Conservation (phyloP, 2,888 invertebrate genomes). For the Agriopis aurantiaria region DNA sequence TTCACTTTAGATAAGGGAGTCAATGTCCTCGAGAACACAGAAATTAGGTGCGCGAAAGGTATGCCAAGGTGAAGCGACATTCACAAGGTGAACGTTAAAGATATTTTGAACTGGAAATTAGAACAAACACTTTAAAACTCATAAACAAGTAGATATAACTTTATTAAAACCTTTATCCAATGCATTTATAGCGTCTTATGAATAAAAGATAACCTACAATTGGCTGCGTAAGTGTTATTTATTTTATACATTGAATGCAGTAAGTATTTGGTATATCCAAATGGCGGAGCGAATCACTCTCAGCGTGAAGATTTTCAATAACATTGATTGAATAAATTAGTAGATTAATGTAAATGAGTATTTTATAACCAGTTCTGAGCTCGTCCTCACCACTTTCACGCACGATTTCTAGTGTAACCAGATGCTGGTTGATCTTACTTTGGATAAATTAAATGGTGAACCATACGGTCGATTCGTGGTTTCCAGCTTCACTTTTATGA, state of each 20-base stretch:
- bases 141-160: slow-evolving; percentile 28
- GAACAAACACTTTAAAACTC: slow-evolving; percentile 37
- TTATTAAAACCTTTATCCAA: neutral
- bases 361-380: slow-evolving; percentile 70
- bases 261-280: slow-evolving; percentile 17
- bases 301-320: slow-evolving; percentile 48
- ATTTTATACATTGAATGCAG: neutral
- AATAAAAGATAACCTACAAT: slow-evolving; percentile 4
- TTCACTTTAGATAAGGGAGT: slow-evolving; percentile 62
- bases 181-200: neutral
- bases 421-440: slow-evolving; percentile 60
- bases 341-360: slow-evolving; percentile 69
- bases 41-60: slow-evolving; percentile 69
- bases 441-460: slow-evolving; percentile 54
- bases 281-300: slow-evolving; percentile 45
- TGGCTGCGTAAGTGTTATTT: slow-evolving; percentile 26
- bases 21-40: slow-evolving; percentile 69
- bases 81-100: slow-evolving; percentile 57
- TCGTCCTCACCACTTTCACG: slow-evolving; percentile 76
- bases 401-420: slow-evolving; percentile 71
- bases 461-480: slow-evolving; percentile 26
- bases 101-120: slow-evolving; percentile 43
- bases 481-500: slow-evolving; percentile 37
- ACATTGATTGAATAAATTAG: slow-evolving; percentile 55
- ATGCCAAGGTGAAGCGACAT: slow-evolving; percentile 75